These are phyloP conservation scores for Nyctalus aviator DNA, from an alignment of 2,797 vertebrate genomes.

Conservation along the genomic window DNA sequence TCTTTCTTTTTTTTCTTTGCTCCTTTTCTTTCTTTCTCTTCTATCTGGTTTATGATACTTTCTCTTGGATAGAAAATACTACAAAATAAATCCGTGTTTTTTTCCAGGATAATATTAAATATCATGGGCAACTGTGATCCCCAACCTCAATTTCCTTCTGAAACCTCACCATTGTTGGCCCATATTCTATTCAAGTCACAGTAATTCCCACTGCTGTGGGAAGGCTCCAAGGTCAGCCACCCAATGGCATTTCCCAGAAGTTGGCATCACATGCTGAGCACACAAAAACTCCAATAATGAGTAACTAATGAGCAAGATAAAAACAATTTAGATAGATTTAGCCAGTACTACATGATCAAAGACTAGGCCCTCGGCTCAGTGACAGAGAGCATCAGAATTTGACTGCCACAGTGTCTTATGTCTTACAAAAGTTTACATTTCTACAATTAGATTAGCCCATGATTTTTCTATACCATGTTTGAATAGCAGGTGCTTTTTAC, in stretches of 20 bases:
- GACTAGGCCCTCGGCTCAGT: not conserved
- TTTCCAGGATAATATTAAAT: not conserved
- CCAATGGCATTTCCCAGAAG: not conserved
- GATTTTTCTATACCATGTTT: not conserved
- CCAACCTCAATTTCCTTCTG: not conserved
- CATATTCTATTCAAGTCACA: not conserved
- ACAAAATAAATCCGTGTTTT: not conserved
- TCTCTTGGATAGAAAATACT: not conserved
- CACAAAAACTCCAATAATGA: not conserved
- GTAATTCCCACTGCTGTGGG: not conserved
- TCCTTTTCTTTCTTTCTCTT: too few species aligned
- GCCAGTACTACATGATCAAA: not conserved
- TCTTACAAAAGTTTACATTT: not conserved
- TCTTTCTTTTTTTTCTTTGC: too few species aligned
- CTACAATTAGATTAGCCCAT: not conserved
- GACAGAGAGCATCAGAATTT: not conserved
- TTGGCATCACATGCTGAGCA: not conserved
- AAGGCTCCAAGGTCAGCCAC: not conserved
- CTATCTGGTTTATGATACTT: not conserved
- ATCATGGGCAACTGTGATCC: not conserved
- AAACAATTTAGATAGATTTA: not conserved
- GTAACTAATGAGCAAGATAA: not conserved
- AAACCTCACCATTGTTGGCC: not conserved
- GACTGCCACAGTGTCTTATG: not conserved
- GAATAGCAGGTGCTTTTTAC: not conserved